A percentile compares a stretch with the other conserved stretches of the same genome.
phyloP scores from a whole-genome alignment of 92 coral and sea anemone species.

The Porites divaricata region DNA sequence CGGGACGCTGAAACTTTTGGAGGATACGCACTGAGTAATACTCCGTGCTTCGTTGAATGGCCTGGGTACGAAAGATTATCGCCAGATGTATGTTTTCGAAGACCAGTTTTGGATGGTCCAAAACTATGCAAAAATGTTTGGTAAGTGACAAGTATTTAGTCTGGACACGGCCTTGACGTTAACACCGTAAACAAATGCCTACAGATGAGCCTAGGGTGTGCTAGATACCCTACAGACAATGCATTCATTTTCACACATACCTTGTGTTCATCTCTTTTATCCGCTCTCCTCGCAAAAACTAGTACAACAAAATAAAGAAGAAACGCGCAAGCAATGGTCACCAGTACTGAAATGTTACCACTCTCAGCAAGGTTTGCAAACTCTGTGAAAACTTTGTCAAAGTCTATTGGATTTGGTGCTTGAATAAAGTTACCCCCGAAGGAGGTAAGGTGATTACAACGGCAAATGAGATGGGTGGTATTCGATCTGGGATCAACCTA shows the following conservation, averaged over 20 bases:
- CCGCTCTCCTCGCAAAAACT: constrained; percentile 45
- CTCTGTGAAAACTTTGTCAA: constrained; percentile 43
- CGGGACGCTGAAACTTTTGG: too few relatives aligned
- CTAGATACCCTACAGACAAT: too few relatives aligned
- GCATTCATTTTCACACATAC: background rate
- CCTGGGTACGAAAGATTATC: too few relatives aligned
- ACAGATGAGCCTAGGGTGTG: background rate
- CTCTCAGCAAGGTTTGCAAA: constrained; percentile 20
- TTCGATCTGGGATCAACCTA: constrained; percentile 41
- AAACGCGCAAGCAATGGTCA: constrained; percentile 26
- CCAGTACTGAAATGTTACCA: constrained; percentile 50
- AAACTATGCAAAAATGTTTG: too few relatives aligned
- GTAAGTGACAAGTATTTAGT: too few relatives aligned
- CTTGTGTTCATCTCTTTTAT: constrained; percentile 38
- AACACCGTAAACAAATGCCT: background rate
- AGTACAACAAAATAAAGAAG: constrained; percentile 36
- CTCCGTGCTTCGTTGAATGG: too few relatives aligned
- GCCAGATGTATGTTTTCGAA: too few relatives aligned
- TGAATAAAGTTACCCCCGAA: constrained; percentile 46
- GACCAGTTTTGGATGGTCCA: too few relatives aligned
- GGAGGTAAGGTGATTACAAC: constrained; percentile 40
- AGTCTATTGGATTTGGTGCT: constrained; percentile 58
- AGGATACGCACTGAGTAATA: too few relatives aligned
- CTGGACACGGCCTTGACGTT: background rate
- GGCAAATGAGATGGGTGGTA: constrained; percentile 26